These are phyloP conservation scores for Nematolebias whitei DNA, from an alignment of 2,113 vertebrate genomes.

Conservation along the genomic window DNA sequence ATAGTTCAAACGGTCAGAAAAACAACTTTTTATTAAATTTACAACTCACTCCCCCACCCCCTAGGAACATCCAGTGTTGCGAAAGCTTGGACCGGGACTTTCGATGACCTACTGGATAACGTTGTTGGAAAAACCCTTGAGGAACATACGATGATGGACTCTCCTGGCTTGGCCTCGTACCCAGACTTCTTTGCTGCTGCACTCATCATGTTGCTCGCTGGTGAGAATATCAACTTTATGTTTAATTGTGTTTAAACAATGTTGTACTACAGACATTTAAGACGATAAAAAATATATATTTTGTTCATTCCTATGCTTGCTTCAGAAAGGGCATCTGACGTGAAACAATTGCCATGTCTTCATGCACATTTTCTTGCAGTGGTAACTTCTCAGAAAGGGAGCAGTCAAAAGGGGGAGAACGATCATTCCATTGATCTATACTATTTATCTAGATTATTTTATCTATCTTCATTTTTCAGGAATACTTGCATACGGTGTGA, in stretches of 20 bases:
- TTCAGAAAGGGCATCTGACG: too few relatives aligned
- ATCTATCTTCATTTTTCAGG: conserved; percentile 12
- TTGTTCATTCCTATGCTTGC: too few relatives aligned
- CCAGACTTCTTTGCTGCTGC: conserved; percentile 55
- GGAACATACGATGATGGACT: conserved; percentile 18
- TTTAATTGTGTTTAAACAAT: not conserved
- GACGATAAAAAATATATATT: too few relatives aligned
- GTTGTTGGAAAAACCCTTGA: conserved; percentile 33
- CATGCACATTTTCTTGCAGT: too few relatives aligned
- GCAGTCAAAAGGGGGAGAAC: too few relatives aligned
- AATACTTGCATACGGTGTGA: conserved; percentile 45
- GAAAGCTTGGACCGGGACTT: conserved; percentile 42
- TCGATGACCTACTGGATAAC: conserved; percentile 52
- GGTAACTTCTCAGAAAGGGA: too few relatives aligned
- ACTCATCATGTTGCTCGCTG: conserved; percentile 49
- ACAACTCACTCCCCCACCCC: too few relatives aligned
- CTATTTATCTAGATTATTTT: not conserved
- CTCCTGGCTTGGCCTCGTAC: conserved; percentile 27
- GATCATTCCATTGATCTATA: too few relatives aligned
- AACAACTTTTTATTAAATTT: too few relatives aligned
- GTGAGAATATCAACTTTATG: not conserved
- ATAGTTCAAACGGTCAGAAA: too few relatives aligned
- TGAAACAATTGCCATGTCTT: too few relatives aligned
- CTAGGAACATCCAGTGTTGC: conserved; percentile 56
- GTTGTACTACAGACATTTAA: too few relatives aligned